A percentile compares a stretch with the other conserved stretches of the same genome.
Conservation (phyloP, 2,797 vertebrate genomes). For the Falco columbarius region DNA sequence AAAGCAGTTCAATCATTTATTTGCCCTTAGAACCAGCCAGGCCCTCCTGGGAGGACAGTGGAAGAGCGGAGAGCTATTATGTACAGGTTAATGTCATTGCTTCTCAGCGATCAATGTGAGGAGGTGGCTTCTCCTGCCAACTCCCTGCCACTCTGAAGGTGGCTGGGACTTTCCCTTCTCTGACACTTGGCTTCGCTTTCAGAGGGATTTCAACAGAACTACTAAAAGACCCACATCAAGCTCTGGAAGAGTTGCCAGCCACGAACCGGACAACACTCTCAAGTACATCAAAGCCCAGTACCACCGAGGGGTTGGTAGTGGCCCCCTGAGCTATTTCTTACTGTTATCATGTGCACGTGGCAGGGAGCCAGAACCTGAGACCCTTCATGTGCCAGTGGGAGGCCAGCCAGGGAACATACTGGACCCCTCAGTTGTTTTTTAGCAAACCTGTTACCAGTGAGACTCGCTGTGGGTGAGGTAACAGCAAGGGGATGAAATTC, state of each 20-base stretch:
- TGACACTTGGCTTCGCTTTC: not conserved
- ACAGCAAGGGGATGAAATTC: not conserved
- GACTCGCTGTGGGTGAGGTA: not conserved
- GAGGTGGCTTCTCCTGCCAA: not conserved
- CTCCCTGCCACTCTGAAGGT: not conserved
- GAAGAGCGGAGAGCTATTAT: not conserved
- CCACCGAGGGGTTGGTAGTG: not conserved
- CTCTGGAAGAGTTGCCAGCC: not conserved
- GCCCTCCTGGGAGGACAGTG: not conserved
- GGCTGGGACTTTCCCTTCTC: not conserved
- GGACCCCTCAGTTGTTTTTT: not conserved
- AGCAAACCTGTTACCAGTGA: not conserved
- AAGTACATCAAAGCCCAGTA: not conserved
- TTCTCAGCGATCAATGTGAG: not conserved
- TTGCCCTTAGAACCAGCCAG: not conserved
- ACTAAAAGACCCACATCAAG: not conserved
- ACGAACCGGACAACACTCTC: not conserved
- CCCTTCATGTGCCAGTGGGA: not conserved
- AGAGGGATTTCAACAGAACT: not conserved
- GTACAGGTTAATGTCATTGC: not conserved
- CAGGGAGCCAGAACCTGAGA: not conserved
- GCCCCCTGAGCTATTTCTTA: not conserved
- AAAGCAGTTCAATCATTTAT: not conserved
- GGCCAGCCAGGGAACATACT: not conserved
- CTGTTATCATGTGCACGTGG: fast-evolving